A percentile compares a stretch with the other conserved stretches of the same genome.
phyloP scores from a whole-genome alignment of 2,888 invertebrate genomes.

The Melangyna quadrimaculata region DNA sequence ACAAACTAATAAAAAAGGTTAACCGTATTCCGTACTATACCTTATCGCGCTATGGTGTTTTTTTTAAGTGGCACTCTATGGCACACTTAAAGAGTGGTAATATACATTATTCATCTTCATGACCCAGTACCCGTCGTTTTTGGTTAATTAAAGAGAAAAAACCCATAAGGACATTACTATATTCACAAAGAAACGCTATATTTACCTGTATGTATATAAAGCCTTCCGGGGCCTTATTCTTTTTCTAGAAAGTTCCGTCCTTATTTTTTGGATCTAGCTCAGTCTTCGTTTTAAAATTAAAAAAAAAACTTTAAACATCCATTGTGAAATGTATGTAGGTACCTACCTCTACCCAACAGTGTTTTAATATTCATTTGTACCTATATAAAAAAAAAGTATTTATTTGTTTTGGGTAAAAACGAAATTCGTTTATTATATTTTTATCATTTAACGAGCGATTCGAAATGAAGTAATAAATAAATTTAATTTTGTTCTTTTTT shows the following conservation, averaged over 20 bases:
- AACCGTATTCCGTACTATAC: background rate
- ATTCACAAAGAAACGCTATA: slow-evolving; percentile 9
- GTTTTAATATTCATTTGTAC: slow-evolving; percentile 24
- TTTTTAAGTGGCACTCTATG: background rate
- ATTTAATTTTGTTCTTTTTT: slow-evolving; percentile 33
- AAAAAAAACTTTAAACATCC: slow-evolving; percentile 20
- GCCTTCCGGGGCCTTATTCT: background rate
- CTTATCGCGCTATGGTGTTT: background rate
- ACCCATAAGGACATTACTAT: slow-evolving; percentile 27
- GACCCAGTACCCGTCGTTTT: slow-evolving; percentile 11
- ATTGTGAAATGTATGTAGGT: slow-evolving; percentile 18
- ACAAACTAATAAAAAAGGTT: background rate
- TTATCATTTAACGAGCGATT: slow-evolving; percentile 8
- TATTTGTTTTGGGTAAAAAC: background rate
- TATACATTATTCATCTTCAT: slow-evolving; percentile 33
- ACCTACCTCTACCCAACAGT: too few relatives aligned
- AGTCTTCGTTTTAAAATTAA: background rate
- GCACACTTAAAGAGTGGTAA: slow-evolving; percentile 3
- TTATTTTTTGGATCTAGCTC: background rate
- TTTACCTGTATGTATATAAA: too few relatives aligned
- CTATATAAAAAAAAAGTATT: slow-evolving; percentile 29
- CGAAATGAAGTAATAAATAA: slow-evolving; percentile 38
- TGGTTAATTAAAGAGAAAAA: slow-evolving; percentile 54
- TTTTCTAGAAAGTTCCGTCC: background rate
- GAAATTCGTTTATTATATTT: background rate